Evolutionary conservation across 2,113 vertebrate species (phyloP).

Genomic region (Psettodes erumei): DNA sequence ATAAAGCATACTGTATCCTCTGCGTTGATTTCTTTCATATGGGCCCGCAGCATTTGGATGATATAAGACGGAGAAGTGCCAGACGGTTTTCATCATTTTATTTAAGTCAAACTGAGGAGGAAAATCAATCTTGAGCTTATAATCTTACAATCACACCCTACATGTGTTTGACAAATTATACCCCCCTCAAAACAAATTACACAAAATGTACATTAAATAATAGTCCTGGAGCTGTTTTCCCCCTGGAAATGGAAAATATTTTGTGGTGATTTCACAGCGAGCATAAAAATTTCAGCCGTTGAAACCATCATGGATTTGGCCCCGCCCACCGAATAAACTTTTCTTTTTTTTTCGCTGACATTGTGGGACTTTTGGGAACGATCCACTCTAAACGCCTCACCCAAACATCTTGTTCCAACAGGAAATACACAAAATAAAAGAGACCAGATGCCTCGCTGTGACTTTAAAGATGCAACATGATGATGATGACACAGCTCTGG

Average conservation of each 20-base stretch:
- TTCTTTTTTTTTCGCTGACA: background rate
- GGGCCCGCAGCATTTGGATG: background rate
- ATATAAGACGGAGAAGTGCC: slow-evolving; percentile 7
- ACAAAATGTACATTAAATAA: background rate
- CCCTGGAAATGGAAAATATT: background rate
- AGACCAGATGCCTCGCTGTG: background rate
- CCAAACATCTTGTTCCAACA: background rate
- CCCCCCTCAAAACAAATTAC: background rate
- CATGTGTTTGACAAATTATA: background rate
- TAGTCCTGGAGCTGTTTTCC: background rate
- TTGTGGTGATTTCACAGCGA: background rate
- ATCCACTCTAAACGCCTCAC: background rate
- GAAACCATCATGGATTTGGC: background rate
- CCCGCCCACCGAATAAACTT: background rate
- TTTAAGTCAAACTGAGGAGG: slow-evolving; percentile 5
- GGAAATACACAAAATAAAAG: slow-evolving; percentile 3
- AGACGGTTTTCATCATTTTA: background rate
- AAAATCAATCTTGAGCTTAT: slow-evolving; percentile 36
- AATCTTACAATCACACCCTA: background rate
- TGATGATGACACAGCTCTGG: background rate
- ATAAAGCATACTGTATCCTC: slow-evolving; percentile 1
- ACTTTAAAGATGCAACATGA: background rate
- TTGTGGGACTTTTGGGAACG: background rate
- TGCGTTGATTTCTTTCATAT: slow-evolving; percentile 41
- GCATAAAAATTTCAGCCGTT: background rate